Evolutionary conservation across 2,888 invertebrate genomes (phyloP).

Genomic region (Agriotes lineatus): DNA sequence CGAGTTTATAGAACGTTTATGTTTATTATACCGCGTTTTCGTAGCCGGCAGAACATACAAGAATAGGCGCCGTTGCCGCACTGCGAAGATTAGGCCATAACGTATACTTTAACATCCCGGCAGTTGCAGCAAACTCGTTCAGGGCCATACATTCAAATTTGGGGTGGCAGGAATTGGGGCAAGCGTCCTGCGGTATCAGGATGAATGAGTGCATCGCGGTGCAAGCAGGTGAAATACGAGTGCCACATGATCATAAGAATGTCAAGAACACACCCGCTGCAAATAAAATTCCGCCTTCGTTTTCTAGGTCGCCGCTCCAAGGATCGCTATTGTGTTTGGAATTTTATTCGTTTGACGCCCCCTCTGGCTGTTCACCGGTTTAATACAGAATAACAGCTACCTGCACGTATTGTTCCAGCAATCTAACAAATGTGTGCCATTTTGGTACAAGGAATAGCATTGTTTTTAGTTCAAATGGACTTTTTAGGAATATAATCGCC

Average conservation of each 20-base stretch:
- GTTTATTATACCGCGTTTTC: constrained; percentile 27
- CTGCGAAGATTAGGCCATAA: constrained; percentile 35
- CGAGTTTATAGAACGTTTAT: constrained; percentile 35
- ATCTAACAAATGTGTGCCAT: no score
- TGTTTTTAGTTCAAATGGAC: no score
- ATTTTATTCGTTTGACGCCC: background rate
- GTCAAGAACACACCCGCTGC: constrained; percentile 12
- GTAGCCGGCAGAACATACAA: constrained; percentile 11
- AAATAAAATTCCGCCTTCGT: constrained; percentile 22
- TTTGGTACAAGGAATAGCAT: no score
- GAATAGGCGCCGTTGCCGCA: constrained; percentile 14
- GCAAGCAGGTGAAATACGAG: constrained; percentile 36
- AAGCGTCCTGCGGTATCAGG: constrained; percentile 34
- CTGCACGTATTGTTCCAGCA: no score
- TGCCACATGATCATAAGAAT: constrained; percentile 33
- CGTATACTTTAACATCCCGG: constrained; percentile 33
- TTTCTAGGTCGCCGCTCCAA: background rate
- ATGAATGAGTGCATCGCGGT: constrained; percentile 38
- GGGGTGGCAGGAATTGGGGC: constrained; percentile 38
- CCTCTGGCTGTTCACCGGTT: background rate
- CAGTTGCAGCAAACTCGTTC: constrained; percentile 28
- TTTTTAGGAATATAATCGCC: no score
- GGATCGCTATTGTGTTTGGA: background rate
- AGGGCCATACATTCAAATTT: constrained; percentile 38
- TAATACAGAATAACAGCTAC: no score